Conservation (phyloP, 2,797 vertebrate genomes). For the Eulemur albifrons region DNA sequence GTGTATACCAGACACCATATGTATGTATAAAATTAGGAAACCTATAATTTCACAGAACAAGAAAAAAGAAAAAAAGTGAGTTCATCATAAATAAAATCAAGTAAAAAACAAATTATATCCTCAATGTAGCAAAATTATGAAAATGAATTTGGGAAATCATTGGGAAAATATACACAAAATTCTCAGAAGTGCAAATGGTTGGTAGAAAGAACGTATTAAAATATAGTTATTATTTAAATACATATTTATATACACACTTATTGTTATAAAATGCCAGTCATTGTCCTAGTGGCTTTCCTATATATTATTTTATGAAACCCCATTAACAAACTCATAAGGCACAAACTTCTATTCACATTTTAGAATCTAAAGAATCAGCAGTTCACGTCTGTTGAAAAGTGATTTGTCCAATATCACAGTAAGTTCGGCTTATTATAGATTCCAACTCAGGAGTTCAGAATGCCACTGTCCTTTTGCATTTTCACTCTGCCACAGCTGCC, state of each 20-base stretch:
- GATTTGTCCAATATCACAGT: not conserved
- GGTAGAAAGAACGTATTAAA: not conserved
- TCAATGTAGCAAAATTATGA: not conserved
- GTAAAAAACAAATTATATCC: not conserved
- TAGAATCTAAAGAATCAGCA: not conserved
- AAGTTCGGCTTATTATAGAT: not conserved
- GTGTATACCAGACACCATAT: not conserved
- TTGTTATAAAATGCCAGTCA: not conserved
- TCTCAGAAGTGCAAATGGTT: not conserved
- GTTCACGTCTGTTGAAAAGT: not conserved
- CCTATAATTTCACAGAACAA: not conserved
- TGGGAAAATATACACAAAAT: not conserved
- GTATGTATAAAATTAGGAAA: not conserved
- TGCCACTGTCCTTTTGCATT: not conserved
- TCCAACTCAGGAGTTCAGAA: accelerated
- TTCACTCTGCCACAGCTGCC: not conserved
- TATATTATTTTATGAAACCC: not conserved
- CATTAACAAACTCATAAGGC: not conserved
- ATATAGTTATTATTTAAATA: not conserved
- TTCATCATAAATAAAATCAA: not conserved
- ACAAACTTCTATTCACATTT: not conserved
- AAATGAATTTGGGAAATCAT: not conserved
- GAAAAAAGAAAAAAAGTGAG: not conserved
- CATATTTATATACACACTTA: not conserved
- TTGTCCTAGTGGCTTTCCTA: not conserved